phyloP scores from a whole-genome alignment of 2,888 invertebrate species.

The Mycogona germanica region DNA sequence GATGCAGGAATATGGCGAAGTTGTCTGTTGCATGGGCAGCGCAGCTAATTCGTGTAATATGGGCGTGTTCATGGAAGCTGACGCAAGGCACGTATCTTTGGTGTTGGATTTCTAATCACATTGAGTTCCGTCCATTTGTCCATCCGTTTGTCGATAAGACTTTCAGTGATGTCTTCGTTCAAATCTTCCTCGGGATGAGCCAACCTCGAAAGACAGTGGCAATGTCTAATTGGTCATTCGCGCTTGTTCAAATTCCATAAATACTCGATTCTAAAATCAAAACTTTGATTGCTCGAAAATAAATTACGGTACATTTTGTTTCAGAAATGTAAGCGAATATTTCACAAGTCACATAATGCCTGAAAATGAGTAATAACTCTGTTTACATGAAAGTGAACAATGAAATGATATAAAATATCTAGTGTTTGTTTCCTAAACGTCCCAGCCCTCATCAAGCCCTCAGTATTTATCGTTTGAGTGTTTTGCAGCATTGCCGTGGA shows the following conservation, averaged over 20 bases:
- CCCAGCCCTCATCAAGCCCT: too few relatives aligned
- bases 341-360: too few relatives aligned
- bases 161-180: slow-evolving; percentile 13
- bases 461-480: slow-evolving; percentile 2
- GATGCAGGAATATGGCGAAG: slow-evolving; percentile 94
- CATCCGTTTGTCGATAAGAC: slow-evolving; percentile 5
- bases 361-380: too few relatives aligned
- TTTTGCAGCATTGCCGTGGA: slow-evolving; percentile 44
- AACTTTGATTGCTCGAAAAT: too few relatives aligned
- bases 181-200: slow-evolving; percentile 5
- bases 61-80: slow-evolving; percentile 86
- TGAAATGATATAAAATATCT: too few relatives aligned
- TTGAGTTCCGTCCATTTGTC: background rate
- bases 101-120: too few relatives aligned
- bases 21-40: slow-evolving; percentile 88
- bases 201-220: too few relatives aligned
- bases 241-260: background rate
- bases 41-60: slow-evolving; percentile 81
- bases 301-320: too few relatives aligned
- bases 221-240: slow-evolving; percentile 14
- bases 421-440: too few relatives aligned
- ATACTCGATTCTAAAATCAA: too few relatives aligned
- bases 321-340: too few relatives aligned
- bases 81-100: slow-evolving; percentile 50
- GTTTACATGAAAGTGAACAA: too few relatives aligned